Conservation (phyloP, 2,797 vertebrate genomes). For the Monodelphis domestica region DNA sequence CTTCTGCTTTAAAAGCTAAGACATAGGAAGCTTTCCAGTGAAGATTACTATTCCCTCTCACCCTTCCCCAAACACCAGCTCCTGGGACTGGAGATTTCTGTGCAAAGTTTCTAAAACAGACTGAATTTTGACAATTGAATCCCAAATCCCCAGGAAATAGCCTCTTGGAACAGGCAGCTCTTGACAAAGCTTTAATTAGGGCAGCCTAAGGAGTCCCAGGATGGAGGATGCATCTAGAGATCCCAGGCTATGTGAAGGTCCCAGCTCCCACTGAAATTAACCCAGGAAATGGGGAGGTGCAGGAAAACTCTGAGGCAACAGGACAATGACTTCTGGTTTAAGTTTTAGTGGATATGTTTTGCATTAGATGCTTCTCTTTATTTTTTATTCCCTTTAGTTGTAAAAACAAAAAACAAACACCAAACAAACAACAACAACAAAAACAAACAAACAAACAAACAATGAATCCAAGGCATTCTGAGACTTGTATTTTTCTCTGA, state of each 20-base stretch:
- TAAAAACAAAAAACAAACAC: neutral
- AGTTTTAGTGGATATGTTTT: neutral
- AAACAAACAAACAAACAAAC: neutral
- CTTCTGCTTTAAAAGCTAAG: neutral
- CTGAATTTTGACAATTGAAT: conserved; percentile 8
- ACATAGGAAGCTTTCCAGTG: neutral
- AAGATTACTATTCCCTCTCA: neutral
- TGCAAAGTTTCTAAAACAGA: conserved; percentile 8
- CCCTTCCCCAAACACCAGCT: neutral
- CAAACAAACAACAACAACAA: too few species aligned
- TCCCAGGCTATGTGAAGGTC: neutral
- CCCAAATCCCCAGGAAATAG: neutral
- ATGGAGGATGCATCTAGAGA: neutral
- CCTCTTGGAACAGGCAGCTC: neutral
- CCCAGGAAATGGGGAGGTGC: neutral
- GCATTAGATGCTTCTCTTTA: neutral
- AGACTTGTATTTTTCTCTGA: neutral
- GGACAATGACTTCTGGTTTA: neutral
- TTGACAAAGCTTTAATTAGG: conserved; percentile 23
- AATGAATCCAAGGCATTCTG: neutral
- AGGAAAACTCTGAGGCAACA: fast-evolving
- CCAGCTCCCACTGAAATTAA: neutral
- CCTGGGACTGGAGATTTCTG: conserved; percentile 9
- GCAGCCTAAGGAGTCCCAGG: neutral
- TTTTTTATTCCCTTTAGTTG: conserved; percentile 9